Evolutionary conservation across 2,888 invertebrate species (phyloP).

Genomic region (Acronicta leporina): DNA sequence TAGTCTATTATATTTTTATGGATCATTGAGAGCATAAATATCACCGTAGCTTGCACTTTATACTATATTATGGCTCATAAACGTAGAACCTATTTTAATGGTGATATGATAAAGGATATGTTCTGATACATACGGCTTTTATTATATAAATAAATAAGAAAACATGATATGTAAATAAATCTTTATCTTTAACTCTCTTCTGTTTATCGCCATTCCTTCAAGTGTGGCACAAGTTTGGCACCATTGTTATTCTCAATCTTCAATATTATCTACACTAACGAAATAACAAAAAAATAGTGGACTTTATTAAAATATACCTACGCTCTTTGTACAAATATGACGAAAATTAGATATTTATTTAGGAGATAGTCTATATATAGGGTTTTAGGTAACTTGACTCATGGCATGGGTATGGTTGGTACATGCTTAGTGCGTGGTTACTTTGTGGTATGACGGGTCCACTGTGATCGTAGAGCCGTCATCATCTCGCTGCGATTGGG

Average conservation of each 20-base stretch:
- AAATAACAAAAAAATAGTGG: conserved; percentile 48
- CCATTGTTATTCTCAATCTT: conserved; percentile 64
- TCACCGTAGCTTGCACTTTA: conserved; percentile 60
- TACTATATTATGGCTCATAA: conserved; percentile 65
- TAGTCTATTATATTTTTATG: conserved; percentile 63
- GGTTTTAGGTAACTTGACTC: conserved; percentile 68
- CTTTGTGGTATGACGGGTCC: conserved; percentile 97
- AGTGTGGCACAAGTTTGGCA: conserved; percentile 68
- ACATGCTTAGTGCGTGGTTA: conserved; percentile 71
- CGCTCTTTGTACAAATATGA: conserved; percentile 50
- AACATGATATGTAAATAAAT: conserved; percentile 68
- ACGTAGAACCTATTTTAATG: conserved; percentile 69
- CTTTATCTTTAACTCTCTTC: conserved; percentile 52
- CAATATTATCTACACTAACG: conserved; percentile 51
- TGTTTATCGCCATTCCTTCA: conserved; percentile 53
- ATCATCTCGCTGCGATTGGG: conserved; percentile 95
- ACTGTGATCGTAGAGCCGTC: conserved; percentile 94
- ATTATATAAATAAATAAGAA: conserved; percentile 40
- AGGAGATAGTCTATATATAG: conserved; percentile 55
- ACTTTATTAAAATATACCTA: conserved; percentile 52
- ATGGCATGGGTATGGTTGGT: conserved; percentile 48
- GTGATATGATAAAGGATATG: conserved; percentile 80
- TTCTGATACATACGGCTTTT: conserved; percentile 44
- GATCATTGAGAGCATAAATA: conserved; percentile 64
- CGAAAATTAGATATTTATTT: conserved; percentile 44